Evolutionary conservation across 2,113 vertebrate genomes (phyloP).

Genomic region (Pipa parva): DNA sequence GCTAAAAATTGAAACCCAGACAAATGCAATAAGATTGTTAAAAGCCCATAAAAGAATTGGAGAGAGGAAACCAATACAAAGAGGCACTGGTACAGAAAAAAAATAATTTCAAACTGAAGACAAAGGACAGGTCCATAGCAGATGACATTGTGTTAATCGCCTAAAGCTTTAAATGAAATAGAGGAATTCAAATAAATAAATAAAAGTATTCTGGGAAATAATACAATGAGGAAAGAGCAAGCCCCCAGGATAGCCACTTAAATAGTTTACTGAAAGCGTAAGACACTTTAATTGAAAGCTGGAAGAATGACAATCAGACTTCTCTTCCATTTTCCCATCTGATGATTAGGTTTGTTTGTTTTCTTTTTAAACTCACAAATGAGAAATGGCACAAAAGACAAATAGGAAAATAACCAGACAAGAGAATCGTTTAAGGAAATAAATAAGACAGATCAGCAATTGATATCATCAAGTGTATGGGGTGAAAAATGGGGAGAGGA

Average conservation of each 20-base stretch:
- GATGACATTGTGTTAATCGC: background rate
- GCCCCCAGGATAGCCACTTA: slow-evolving; percentile 2
- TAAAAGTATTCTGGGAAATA: slow-evolving; percentile 12
- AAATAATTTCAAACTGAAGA: slow-evolving; percentile 15
- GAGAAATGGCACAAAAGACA: no score
- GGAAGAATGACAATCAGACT: background rate
- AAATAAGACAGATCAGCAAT: no score
- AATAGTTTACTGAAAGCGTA: slow-evolving; percentile 1
- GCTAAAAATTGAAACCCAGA: background rate
- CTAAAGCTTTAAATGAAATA: background rate
- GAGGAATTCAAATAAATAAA: slow-evolving; percentile 3
- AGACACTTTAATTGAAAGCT: background rate
- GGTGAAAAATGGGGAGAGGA: no score
- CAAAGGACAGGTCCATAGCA: background rate
- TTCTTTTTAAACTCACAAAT: background rate
- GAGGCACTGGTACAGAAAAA: slow-evolving; percentile 9
- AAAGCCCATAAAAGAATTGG: slow-evolving; percentile 5
- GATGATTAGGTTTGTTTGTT: background rate
- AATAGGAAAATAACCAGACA: no score
- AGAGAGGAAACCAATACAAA: background rate
- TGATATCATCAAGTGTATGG: no score
- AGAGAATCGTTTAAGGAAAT: no score
- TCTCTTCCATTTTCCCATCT: background rate
- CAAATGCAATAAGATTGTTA: slow-evolving; percentile 12
- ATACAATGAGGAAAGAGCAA: slow-evolving; percentile 4